These are phyloP conservation scores for Acrobeloides nanus DNA, from an alignment of 2,888 invertebrate genomes.

Conservation along the genomic window DNA sequence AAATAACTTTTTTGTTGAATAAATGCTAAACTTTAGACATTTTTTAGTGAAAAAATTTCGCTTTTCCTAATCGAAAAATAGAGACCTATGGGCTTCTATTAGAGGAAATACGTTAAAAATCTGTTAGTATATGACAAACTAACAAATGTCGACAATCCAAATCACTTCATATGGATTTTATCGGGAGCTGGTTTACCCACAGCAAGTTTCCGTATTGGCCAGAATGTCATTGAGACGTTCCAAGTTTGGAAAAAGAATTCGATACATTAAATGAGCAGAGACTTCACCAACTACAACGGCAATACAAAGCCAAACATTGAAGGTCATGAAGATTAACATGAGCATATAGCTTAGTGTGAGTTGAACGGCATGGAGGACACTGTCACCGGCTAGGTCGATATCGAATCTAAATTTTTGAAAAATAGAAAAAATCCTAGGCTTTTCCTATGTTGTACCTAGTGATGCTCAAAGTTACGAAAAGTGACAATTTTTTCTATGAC, in stretches of 20 bases:
- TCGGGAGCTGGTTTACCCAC: conserved; percentile 15
- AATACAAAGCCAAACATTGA: conserved; percentile 47
- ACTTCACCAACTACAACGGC: conserved; percentile 47
- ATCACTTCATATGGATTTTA: not conserved
- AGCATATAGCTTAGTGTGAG: conserved; percentile 39
- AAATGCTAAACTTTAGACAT: too few relatives aligned
- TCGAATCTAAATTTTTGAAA: conserved; percentile 11
- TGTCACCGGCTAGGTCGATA: conserved; percentile 25
- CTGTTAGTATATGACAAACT: not conserved
- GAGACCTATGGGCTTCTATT: too few relatives aligned
- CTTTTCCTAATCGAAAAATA: too few relatives aligned
- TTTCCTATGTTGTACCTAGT: too few relatives aligned
- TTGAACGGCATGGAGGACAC: conserved; percentile 34
- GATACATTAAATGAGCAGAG: conserved; percentile 20
- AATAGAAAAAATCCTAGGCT: too few relatives aligned
- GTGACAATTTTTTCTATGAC: too few relatives aligned
- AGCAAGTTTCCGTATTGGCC: conserved; percentile 17
- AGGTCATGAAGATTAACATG: conserved; percentile 53
- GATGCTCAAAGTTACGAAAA: too few relatives aligned
- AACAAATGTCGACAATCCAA: not conserved
- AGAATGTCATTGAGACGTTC: conserved; percentile 14
- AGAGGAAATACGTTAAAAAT: too few relatives aligned
- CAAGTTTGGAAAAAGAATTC: conserved; percentile 25
- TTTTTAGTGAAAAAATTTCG: too few relatives aligned
- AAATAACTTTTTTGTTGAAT: too few relatives aligned